Percentiles rank a stretch among this genome's conserved stretches.
Evolutionary conservation across 2,113 vertebrate genomes (phyloP).

Genomic region (Ariopsis seemanni): DNA sequence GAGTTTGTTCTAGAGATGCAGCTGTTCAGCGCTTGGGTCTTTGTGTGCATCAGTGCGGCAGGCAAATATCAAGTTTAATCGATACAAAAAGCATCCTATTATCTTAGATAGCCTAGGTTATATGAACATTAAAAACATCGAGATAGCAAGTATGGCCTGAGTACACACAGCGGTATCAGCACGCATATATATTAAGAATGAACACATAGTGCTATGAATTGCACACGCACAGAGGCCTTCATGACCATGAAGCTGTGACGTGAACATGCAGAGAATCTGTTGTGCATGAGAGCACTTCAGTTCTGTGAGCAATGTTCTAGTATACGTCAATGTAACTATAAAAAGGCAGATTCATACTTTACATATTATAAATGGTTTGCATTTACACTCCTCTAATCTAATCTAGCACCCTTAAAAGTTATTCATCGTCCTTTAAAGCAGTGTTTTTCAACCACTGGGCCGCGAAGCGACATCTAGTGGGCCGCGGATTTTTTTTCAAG

Average conservation of each 20-base stretch:
- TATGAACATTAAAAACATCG: too few species aligned
- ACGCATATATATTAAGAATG: not conserved
- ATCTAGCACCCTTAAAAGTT: not conserved
- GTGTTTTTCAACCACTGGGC: too few species aligned
- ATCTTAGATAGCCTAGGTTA: not conserved
- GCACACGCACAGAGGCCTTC: not conserved
- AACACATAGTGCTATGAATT: not conserved
- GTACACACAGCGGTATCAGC: not conserved
- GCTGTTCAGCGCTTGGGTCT: too few species aligned
- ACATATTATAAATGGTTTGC: not conserved
- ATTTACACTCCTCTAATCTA: not conserved
- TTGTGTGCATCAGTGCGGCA: too few species aligned
- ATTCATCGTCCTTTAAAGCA: too few species aligned
- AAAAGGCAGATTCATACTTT: not conserved
- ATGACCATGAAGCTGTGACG: not conserved
- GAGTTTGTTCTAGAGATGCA: too few species aligned
- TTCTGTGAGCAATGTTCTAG: not conserved
- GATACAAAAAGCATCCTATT: not conserved
- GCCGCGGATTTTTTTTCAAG: too few species aligned
- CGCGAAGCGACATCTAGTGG: too few species aligned
- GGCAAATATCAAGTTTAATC: not conserved
- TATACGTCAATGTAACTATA: too few species aligned
- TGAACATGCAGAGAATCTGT: not conserved
- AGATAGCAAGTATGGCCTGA: not conserved
- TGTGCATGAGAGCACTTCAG: not conserved